phyloP scores from a whole-genome alignment of 2,113 vertebrate genomes.

The Oxygymnocypris stewartii region DNA sequence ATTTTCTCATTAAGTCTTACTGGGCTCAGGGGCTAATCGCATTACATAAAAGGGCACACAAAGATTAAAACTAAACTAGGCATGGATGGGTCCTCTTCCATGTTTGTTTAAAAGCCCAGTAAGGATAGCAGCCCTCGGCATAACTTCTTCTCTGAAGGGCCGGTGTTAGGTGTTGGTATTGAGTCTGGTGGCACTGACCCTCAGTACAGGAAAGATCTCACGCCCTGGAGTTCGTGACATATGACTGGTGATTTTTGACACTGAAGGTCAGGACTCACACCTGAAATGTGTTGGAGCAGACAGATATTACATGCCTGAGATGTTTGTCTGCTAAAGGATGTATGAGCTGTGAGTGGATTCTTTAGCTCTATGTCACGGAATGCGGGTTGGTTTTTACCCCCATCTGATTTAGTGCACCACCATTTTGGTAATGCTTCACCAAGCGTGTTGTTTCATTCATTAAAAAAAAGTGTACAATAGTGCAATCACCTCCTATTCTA shows the following conservation, averaged over 20 bases:
- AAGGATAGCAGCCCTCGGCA: conserved; percentile 60
- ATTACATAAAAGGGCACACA: conserved; percentile 59
- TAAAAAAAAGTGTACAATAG: conserved; percentile 8
- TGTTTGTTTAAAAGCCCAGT: conserved; percentile 65
- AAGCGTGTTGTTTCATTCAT: conserved; percentile 17
- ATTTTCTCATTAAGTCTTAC: conserved; percentile 56
- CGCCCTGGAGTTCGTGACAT: background rate
- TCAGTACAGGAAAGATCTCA: background rate
- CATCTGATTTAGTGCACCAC: conserved; percentile 3
- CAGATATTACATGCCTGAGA: conserved; percentile 25
- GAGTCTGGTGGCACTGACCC: conserved; percentile 42
- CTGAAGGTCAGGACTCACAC: conserved; percentile 28
- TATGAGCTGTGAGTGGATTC: conserved; percentile 19
- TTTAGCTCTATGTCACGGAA: conserved; percentile 24
- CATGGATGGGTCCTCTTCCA: conserved; percentile 48
- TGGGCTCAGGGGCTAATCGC: conserved; percentile 62
- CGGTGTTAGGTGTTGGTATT: conserved; percentile 67
- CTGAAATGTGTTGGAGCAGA: conserved; percentile 10
- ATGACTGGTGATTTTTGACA: conserved; percentile 18
- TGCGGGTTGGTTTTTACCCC: conserved; percentile 30
- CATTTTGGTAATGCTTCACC: conserved; percentile 26
- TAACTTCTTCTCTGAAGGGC: conserved; percentile 25
- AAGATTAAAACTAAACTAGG: conserved; percentile 62
- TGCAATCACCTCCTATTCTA: conserved; percentile 1
- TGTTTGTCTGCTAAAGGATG: conserved; percentile 20